phyloP scores from a whole-genome alignment of 1,140 invertebrate genomes.

The Odontomachus brunneus region DNA sequence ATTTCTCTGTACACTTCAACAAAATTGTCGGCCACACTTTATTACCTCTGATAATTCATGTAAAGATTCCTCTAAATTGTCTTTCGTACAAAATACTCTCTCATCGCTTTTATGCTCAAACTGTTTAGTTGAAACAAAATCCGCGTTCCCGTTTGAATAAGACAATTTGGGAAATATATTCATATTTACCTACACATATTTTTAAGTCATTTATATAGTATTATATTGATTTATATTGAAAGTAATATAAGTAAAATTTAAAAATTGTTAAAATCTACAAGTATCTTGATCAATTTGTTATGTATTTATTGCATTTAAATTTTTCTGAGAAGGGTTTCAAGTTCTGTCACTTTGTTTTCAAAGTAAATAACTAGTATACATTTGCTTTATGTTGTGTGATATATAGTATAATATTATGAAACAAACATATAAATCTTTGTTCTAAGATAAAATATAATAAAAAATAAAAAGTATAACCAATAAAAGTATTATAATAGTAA shows the following conservation, averaged over 20 bases:
- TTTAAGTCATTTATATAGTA: no score
- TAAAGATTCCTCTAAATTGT: slow-evolving; percentile 70
- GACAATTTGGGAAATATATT: slow-evolving; percentile 39
- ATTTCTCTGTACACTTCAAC: slow-evolving; percentile 12
- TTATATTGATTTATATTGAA: slow-evolving; percentile 17
- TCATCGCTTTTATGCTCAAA: slow-evolving; percentile 9
- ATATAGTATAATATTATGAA: neutral
- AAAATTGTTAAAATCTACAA: slow-evolving; percentile 33
- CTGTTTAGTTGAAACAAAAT: slow-evolving; percentile 43
- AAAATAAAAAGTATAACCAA: neutral
- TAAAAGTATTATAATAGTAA: neutral
- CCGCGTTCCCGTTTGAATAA: slow-evolving; percentile 50
- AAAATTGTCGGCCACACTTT: slow-evolving; percentile 11
- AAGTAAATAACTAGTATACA: neutral
- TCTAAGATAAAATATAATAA: neutral
- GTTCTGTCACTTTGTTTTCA: neutral
- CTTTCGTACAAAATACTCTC: slow-evolving; percentile 65
- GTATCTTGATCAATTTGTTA: neutral
- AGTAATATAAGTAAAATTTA: neutral
- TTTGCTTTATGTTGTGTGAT: neutral
- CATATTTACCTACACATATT: slow-evolving; percentile 46
- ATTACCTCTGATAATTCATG: slow-evolving; percentile 68
- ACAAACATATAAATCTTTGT: neutral
- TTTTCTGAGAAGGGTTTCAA: neutral
- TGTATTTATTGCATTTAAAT: neutral